Conservation (phyloP, 2,113 vertebrate species). For the Dipodomys ordii region DNA sequence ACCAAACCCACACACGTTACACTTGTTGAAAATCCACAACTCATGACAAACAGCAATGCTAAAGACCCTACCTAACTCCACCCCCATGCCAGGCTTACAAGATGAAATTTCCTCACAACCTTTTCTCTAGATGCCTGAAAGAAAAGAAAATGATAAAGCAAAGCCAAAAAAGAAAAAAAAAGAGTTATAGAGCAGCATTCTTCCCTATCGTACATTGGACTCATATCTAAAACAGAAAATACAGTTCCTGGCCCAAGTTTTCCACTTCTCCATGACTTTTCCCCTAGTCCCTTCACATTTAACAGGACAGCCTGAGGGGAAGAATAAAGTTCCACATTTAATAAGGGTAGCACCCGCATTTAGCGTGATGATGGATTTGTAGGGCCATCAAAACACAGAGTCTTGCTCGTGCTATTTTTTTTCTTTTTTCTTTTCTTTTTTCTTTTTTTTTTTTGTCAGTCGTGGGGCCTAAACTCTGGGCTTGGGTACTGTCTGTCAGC, state of each 20-base stretch:
- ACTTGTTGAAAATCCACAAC: background rate
- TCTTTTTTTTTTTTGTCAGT: too few species aligned
- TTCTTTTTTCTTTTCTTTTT: too few species aligned
- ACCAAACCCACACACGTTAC: background rate
- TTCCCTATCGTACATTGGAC: background rate
- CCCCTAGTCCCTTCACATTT: background rate
- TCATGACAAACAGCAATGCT: background rate
- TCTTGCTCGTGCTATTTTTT: background rate
- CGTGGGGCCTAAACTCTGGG: too few species aligned
- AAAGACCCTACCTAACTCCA: background rate
- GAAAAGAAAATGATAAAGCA: constrained; percentile 55
- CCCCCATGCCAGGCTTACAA: constrained; percentile 17
- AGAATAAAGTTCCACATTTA: background rate
- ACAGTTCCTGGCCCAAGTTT: constrained; percentile 12
- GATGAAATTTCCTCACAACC: constrained; percentile 7
- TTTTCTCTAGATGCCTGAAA: constrained; percentile 63
- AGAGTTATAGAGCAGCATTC: constrained; percentile 54
- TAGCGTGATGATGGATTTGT: background rate
- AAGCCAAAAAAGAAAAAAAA: background rate
- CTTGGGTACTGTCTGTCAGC: too few species aligned
- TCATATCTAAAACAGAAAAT: constrained; percentile 3
- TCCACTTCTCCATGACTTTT: background rate
- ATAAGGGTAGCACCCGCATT: fast-evolving
- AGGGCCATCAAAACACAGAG: background rate
- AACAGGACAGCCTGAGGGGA: background rate